Evolutionary conservation across 2,888 invertebrate species (phyloP).

Genomic region (Polydrusus cervinus): DNA sequence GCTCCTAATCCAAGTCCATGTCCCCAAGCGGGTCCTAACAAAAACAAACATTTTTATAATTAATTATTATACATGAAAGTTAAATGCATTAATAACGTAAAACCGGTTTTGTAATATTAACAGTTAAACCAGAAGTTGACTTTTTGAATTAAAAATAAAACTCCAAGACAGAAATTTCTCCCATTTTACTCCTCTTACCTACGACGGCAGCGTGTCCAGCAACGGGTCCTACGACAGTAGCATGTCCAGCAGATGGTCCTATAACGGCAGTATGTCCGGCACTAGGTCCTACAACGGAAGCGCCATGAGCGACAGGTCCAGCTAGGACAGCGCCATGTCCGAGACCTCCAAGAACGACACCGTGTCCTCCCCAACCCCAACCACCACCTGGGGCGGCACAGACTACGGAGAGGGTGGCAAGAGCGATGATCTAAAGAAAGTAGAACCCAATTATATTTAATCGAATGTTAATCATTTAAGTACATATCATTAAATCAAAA

Average conservation of each 20-base stretch:
- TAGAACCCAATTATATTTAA: too few relatives aligned
- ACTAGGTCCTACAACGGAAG: conserved; percentile 10
- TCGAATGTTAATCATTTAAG: too few relatives aligned
- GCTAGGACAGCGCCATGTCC: conserved; percentile 28
- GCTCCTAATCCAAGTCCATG: conserved; percentile 21
- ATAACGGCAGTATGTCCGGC: conserved; percentile 45
- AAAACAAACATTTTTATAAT: background rate
- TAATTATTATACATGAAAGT: too few relatives aligned
- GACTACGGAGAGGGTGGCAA: conserved; percentile 58
- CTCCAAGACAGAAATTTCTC: too few relatives aligned
- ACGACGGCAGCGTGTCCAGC: conserved; percentile 48
- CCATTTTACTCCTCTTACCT: background rate
- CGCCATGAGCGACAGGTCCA: conserved; percentile 36
- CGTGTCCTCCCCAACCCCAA: conserved; percentile 36
- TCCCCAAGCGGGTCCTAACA: conserved; percentile 38
- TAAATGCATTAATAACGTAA: too few relatives aligned
- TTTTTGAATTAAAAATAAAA: too few relatives aligned
- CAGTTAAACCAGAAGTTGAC: too few relatives aligned
- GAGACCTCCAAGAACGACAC: conserved; percentile 21
- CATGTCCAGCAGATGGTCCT: conserved; percentile 40
- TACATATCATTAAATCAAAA: background rate
- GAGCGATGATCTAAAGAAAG: conserved; percentile 54
- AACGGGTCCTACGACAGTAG: conserved; percentile 44
- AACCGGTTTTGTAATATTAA: too few relatives aligned
- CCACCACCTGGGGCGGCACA: conserved; percentile 54